A percentile compares a stretch with the other conserved stretches of the same genome.
Conservation (phyloP, 2,888 invertebrate species). For the Pyrocoelia pectoralis region DNA sequence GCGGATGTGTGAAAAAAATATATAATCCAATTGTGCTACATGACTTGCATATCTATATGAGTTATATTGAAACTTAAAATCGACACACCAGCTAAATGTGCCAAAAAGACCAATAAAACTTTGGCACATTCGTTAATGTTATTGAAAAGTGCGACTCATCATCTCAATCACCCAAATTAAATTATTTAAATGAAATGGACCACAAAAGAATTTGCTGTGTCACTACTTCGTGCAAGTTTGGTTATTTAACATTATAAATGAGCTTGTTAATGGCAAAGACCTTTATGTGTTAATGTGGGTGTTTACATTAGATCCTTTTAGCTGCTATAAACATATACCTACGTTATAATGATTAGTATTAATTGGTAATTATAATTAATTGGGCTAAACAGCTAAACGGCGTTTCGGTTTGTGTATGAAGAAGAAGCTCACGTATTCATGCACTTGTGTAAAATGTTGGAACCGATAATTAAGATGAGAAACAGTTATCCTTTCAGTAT, state of each 20-base stretch:
- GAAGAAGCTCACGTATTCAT: too few species aligned
- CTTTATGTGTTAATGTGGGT: too few species aligned
- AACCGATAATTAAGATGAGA: too few species aligned
- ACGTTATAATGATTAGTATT: too few species aligned
- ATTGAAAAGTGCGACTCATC: conserved; percentile 7
- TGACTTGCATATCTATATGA: conserved; percentile 3
- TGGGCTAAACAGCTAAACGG: too few species aligned
- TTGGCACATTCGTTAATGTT: neutral
- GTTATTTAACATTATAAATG: neutral
- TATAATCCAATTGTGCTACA: conserved; percentile 5
- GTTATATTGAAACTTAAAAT: neutral
- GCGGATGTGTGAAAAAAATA: conserved; percentile 7
- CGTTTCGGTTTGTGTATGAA: too few species aligned
- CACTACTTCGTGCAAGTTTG: neutral
- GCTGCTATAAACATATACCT: too few species aligned
- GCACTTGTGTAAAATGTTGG: too few species aligned
- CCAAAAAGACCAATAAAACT: conserved; percentile 4
- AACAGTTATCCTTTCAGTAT: too few species aligned
- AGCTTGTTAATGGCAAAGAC: neutral
- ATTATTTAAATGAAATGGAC: conserved; percentile 4
- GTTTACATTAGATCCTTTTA: too few species aligned
- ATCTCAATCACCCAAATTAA: conserved; percentile 1
- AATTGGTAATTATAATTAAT: too few species aligned
- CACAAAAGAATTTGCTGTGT: conserved; percentile 2
- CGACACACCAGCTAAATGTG: neutral